Conservation (phyloP, 23 tunicate species). For the Oikopleura albicans region DNA sequence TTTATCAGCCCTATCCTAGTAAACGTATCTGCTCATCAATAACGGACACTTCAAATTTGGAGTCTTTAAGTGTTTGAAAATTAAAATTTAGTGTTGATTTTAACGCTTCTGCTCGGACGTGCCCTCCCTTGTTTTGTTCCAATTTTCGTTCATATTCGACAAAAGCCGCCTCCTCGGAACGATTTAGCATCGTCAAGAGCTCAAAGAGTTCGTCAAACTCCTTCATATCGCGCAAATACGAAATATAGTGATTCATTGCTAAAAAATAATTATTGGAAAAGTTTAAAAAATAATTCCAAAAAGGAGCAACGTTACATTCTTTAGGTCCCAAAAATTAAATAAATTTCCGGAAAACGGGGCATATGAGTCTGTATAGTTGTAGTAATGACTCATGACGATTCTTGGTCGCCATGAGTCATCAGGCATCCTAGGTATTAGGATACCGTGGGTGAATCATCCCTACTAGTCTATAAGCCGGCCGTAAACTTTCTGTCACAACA, state of each 20-base stretch:
- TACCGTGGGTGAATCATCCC: too few species aligned
- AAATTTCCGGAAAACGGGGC: too few species aligned
- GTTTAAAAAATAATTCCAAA: too few species aligned
- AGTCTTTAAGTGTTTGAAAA: not conserved
- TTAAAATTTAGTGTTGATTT: not conserved
- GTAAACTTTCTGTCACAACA: too few species aligned
- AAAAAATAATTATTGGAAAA: too few species aligned
- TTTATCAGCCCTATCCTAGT: not conserved
- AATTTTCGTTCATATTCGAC: not conserved
- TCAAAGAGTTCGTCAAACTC: not conserved
- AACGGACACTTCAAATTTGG: not conserved
- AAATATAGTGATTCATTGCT: conserved; percentile 14
- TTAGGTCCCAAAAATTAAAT: too few species aligned
- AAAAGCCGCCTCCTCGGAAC: not conserved
- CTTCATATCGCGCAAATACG: not conserved
- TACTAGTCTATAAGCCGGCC: too few species aligned
- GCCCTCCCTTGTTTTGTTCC: not conserved
- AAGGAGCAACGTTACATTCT: too few species aligned
- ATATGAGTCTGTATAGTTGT: too few species aligned
- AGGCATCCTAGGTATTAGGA: too few species aligned
- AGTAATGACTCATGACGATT: too few species aligned
- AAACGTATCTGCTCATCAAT: not conserved
- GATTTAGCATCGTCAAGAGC: not conserved
- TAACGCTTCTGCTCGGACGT: not conserved
- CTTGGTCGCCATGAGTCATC: too few species aligned